Conservation (phyloP, 2,113 vertebrate species). For the Odocoileus virginianus region DNA sequence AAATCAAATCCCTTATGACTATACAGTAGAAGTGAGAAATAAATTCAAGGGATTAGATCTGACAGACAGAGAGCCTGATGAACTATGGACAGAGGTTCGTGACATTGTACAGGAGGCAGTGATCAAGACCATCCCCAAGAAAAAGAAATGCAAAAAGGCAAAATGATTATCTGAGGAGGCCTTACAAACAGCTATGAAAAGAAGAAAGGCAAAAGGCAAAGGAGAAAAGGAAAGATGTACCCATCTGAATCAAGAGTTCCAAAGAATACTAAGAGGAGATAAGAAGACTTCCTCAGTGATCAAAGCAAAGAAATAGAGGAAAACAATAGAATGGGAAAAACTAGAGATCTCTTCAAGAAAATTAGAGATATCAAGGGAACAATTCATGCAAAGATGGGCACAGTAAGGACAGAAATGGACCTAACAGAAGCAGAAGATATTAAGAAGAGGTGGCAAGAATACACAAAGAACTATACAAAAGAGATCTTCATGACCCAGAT, state of each 20-base stretch:
- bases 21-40: not conserved
- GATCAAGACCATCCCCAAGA: not conserved
- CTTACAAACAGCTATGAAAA: not conserved
- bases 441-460: not conserved
- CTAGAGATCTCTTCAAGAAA: not conserved
- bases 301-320: not conserved
- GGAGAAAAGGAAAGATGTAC: not conserved
- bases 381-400: not conserved
- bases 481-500: not conserved
- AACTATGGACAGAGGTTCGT: rapidly evolving
- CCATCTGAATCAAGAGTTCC: not conserved
- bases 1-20: not conserved
- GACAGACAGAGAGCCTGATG: not conserved
- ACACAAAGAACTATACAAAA: not conserved
- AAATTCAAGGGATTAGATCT: not conserved
- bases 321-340: not conserved
- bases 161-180: not conserved
- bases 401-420: not conserved
- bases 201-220: not conserved
- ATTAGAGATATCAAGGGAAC: not conserved
- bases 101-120: not conserved
- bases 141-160: not conserved
- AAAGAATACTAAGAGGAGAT: not conserved
- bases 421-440: not conserved
- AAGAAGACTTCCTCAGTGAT: not conserved